Conservation (phyloP, 2,797 vertebrate species). For the Sorex maritimensis region DNA sequence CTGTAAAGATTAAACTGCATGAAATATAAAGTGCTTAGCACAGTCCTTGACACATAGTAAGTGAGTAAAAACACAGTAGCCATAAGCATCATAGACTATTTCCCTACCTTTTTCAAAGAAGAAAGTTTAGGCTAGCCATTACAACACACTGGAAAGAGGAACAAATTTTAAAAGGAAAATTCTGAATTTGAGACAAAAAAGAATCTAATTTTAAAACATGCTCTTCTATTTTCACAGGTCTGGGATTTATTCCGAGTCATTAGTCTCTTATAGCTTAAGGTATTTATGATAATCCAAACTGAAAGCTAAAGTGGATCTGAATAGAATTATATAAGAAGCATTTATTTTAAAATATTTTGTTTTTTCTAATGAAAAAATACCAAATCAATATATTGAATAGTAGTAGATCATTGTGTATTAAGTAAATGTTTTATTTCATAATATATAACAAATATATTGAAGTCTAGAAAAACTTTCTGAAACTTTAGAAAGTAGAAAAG, state of each 20-base stretch:
- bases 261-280: background rate
- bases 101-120: too few relatives aligned
- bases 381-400: conserved; percentile 10
- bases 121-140: background rate
- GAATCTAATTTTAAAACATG: background rate
- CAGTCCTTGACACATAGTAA: background rate
- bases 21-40: conserved; percentile 18
- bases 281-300: background rate
- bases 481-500: background rate
- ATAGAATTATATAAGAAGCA: background rate
- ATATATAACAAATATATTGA: background rate
- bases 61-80: background rate
- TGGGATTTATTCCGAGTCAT: background rate
- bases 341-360: background rate
- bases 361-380: conserved; percentile 26
- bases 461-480: conserved; percentile 10
- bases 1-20: background rate
- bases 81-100: background rate
- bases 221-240: background rate
- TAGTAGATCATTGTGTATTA: background rate
- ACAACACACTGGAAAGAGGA: background rate
- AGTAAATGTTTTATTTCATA: too few relatives aligned
- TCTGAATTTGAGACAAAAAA: conserved; percentile 7
- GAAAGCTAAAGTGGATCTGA: conserved; percentile 8
- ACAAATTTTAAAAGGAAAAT: background rate